A percentile compares a stretch with the other conserved stretches of the same genome.
Evolutionary conservation across 2,888 invertebrate species (phyloP).

Genomic region (Aromia moschata): DNA sequence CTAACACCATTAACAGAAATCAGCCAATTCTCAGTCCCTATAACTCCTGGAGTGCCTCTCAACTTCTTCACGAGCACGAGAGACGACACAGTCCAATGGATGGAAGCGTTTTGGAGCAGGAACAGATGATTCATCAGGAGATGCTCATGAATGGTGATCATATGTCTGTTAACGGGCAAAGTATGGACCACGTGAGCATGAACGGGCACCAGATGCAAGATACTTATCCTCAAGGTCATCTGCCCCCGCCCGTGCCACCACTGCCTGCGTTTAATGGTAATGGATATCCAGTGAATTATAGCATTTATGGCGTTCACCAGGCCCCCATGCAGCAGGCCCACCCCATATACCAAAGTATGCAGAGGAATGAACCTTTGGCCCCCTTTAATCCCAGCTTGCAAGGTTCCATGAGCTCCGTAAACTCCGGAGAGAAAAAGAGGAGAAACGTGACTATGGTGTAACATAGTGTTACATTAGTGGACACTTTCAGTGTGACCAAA

Average conservation of each 20-base stretch:
- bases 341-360: slow-evolving; percentile 61
- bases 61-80: slow-evolving; percentile 69
- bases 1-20: slow-evolving; percentile 61
- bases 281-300: slow-evolving; percentile 62
- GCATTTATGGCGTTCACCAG: slow-evolving; percentile 63
- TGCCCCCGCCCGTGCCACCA: slow-evolving; percentile 67
- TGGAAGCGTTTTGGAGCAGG: slow-evolving; percentile 48
- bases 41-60: slow-evolving; percentile 70
- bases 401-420: slow-evolving; percentile 68
- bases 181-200: slow-evolving; percentile 57
- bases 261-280: slow-evolving; percentile 62
- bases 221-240: slow-evolving; percentile 49
- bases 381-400: slow-evolving; percentile 66
- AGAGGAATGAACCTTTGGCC: slow-evolving; percentile 57
- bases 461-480: slow-evolving; percentile 56
- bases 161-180: slow-evolving; percentile 57
- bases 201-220: slow-evolving; percentile 57
- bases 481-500: slow-evolving; percentile 49
- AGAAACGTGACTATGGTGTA: slow-evolving; percentile 72
- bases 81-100: slow-evolving; percentile 65
- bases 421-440: slow-evolving; percentile 67
- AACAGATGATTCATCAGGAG: slow-evolving; percentile 55
- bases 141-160: slow-evolving; percentile 55
- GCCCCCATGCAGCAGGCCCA: slow-evolving; percentile 49
- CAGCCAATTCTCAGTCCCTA: slow-evolving; percentile 65